These are phyloP conservation scores for Ornithoptera priamus DNA, from an alignment of 2,888 invertebrate genomes.

Conservation along the genomic window DNA sequence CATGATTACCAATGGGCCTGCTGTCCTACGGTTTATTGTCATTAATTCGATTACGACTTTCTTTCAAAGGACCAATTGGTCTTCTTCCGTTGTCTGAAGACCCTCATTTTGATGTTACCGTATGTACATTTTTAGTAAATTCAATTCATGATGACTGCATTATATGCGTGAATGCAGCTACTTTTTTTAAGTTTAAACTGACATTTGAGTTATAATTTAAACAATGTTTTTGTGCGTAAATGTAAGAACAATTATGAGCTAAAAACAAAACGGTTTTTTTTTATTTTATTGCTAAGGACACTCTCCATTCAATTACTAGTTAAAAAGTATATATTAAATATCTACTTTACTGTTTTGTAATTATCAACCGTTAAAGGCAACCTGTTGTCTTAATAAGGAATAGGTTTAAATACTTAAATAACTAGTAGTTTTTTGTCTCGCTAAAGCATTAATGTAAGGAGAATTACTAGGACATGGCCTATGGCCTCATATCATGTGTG, in stretches of 20 bases:
- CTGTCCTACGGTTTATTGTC: constrained; percentile 35
- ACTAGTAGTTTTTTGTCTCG: background rate
- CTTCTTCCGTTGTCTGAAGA: constrained; percentile 49
- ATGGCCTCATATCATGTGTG: constrained; percentile 28
- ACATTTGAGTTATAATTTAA: no score
- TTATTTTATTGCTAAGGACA: no score
- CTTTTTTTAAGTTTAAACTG: no score
- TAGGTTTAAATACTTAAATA: background rate
- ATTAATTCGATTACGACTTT: constrained; percentile 53
- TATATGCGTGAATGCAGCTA: no score
- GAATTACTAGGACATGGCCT: constrained; percentile 30
- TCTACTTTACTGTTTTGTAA: background rate
- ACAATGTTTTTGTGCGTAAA: no score
- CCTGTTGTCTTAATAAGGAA: background rate
- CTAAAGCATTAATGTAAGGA: constrained; percentile 28
- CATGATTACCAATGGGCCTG: constrained; percentile 26
- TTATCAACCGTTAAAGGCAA: background rate
- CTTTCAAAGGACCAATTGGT: constrained; percentile 58
- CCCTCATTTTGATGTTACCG: constrained; percentile 34
- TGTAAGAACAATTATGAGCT: no score
- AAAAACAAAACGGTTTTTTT: no score
- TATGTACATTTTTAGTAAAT: background rate
- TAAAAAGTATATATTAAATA: background rate
- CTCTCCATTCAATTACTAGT: no score
- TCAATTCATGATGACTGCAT: no score